phyloP scores from a whole-genome alignment of 2,113 vertebrate species.

The Crotalus horridus region DNA sequence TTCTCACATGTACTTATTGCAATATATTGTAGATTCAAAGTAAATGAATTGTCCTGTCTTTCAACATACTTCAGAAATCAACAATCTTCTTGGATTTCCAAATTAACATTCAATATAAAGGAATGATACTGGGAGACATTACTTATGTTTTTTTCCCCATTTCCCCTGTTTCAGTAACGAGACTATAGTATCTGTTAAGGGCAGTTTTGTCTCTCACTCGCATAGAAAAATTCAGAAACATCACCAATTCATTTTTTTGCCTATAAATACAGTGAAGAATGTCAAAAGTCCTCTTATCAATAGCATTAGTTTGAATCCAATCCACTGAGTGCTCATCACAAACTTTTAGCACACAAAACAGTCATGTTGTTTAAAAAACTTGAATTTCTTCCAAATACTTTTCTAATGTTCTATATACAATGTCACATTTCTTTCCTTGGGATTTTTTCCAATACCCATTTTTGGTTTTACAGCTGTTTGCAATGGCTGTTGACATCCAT shows the following conservation, averaged over 20 bases:
- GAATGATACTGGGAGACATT: background rate
- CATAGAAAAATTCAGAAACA: background rate
- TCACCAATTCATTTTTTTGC: background rate
- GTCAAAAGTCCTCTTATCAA: background rate
- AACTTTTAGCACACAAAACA: background rate
- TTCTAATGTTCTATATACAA: background rate
- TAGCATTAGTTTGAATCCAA: background rate
- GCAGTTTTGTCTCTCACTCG: background rate
- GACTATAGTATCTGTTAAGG: background rate
- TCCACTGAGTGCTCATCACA: background rate
- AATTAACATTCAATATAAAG: background rate
- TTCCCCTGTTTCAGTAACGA: background rate
- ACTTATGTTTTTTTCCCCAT: background rate
- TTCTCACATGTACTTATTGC: background rate
- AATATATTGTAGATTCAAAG: background rate
- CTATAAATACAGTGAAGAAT: background rate
- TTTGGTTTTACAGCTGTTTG: conserved; percentile 25
- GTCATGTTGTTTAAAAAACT: background rate
- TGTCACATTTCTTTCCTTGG: conserved; percentile 1
- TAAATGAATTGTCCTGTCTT: background rate
- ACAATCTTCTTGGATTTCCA: background rate
- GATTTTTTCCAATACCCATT: conserved; percentile 8
- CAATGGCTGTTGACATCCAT: conserved; percentile 24
- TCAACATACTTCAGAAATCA: background rate
- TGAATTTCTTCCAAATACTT: background rate